These are phyloP conservation scores for Scaptomyza parva DNA, from an alignment of 2,888 invertebrate species.

Conservation along the genomic window DNA sequence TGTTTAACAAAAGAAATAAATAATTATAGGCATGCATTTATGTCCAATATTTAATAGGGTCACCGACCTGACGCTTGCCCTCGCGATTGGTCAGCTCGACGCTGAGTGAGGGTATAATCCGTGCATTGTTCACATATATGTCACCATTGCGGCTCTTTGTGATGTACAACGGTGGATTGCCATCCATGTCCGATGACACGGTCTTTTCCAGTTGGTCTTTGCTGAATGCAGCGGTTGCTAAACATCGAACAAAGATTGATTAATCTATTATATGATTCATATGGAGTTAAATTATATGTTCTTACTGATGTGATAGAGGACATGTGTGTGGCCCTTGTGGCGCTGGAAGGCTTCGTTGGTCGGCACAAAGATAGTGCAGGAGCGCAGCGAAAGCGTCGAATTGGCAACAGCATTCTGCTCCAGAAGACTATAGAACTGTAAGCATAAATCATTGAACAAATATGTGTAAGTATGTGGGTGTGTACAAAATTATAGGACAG, in stretches of 20 bases:
- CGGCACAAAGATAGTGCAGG: slow-evolving; percentile 95
- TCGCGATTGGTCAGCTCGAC: slow-evolving; percentile 87
- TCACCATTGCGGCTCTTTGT: slow-evolving; percentile 89
- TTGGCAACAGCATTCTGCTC: slow-evolving; percentile 91
- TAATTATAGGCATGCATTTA: neutral
- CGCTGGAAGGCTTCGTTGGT: slow-evolving; percentile 94
- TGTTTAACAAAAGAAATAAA: slow-evolving; percentile 79
- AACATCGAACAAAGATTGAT: slow-evolving; percentile 70
- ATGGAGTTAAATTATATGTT: slow-evolving; percentile 54
- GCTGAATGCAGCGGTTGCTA: slow-evolving; percentile 91
- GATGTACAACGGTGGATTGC: slow-evolving; percentile 94
- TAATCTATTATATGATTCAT: slow-evolving; percentile 25
- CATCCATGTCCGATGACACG: slow-evolving; percentile 92
- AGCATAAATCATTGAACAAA: slow-evolving; percentile 27
- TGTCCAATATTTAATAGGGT: neutral
- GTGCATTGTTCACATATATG: slow-evolving; percentile 94
- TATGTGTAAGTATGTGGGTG: slow-evolving; percentile 1
- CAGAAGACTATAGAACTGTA: slow-evolving; percentile 91
- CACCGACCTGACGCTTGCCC: slow-evolving; percentile 87
- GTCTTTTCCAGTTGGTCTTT: slow-evolving; percentile 86
- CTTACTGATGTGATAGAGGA: slow-evolving; percentile 94
- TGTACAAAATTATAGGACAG: slow-evolving; percentile 22
- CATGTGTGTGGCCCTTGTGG: slow-evolving; percentile 87
- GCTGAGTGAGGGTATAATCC: slow-evolving; percentile 89
- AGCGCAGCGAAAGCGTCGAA: slow-evolving; percentile 89